Conservation (phyloP, 2,113 vertebrate genomes). For the Callithrix jacchus region DNA sequence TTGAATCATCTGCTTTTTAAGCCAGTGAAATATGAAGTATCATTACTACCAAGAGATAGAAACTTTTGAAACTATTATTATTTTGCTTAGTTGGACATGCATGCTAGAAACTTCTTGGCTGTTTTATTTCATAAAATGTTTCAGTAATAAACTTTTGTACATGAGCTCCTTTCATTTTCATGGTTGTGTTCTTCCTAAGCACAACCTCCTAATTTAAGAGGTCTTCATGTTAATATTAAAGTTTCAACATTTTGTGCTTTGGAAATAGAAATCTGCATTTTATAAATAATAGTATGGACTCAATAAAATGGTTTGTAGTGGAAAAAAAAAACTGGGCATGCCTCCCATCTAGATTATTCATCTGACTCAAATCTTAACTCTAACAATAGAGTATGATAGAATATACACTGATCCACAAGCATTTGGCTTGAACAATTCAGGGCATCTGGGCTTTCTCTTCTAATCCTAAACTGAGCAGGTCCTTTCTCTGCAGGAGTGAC, state of each 20-base stretch:
- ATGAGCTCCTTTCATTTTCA: slow-evolving; percentile 31
- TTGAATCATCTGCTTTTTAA: slow-evolving; percentile 47
- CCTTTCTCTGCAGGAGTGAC: background rate
- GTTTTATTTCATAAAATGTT: background rate
- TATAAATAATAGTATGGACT: background rate
- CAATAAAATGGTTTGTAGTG: background rate
- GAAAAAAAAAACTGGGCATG: background rate
- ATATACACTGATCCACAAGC: background rate
- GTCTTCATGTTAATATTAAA: slow-evolving; percentile 27
- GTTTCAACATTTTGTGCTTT: background rate
- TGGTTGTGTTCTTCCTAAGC: background rate
- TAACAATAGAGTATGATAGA: background rate
- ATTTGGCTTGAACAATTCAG: background rate
- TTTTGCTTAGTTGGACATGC: background rate
- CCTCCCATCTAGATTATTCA: background rate
- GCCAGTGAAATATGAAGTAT: slow-evolving; percentile 43
- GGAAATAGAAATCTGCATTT: slow-evolving; percentile 34
- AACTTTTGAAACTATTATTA: slow-evolving; percentile 38
- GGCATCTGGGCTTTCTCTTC: background rate
- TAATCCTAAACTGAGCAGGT: background rate
- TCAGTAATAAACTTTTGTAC: slow-evolving; percentile 31
- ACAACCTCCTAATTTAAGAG: slow-evolving; percentile 11
- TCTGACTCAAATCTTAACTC: background rate
- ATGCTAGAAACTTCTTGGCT: background rate
- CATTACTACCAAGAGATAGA: slow-evolving; percentile 25